Conservation (phyloP, 2,797 vertebrate species). For the Sorex maritimensis region DNA sequence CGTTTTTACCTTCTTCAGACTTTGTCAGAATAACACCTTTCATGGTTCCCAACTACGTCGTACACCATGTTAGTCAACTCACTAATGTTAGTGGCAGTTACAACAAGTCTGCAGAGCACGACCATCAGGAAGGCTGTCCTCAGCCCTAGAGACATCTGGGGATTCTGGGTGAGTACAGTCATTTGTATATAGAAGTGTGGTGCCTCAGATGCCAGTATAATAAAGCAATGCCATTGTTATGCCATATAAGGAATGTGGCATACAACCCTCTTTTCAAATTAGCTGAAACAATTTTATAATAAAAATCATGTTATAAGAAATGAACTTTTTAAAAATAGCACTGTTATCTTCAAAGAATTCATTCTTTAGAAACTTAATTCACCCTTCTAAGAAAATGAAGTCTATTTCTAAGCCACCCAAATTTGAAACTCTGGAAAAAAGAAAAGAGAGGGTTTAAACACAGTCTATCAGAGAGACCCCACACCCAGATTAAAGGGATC, state of each 20-base stretch:
- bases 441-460: neutral
- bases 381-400: neutral
- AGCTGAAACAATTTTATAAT: conserved; percentile 4
- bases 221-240: neutral
- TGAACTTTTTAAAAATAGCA: neutral
- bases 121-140: neutral
- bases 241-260: neutral
- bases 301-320: conserved; percentile 14
- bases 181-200: neutral
- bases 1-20: neutral
- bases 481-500: neutral
- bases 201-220: neutral
- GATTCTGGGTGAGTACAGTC: neutral
- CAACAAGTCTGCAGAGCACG: neutral
- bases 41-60: neutral
- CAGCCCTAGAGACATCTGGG: neutral
- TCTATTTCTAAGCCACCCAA: neutral
- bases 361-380: neutral
- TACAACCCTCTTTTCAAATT: conserved; percentile 30
- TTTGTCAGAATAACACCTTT: neutral
- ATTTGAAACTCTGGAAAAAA: neutral
- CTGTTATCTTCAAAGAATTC: conserved; percentile 9
- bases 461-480: neutral
- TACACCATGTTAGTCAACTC: too few relatives aligned
- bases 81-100: neutral